phyloP scores from a whole-genome alignment of 2,113 vertebrate genomes.

The Collichthys lucidus region DNA sequence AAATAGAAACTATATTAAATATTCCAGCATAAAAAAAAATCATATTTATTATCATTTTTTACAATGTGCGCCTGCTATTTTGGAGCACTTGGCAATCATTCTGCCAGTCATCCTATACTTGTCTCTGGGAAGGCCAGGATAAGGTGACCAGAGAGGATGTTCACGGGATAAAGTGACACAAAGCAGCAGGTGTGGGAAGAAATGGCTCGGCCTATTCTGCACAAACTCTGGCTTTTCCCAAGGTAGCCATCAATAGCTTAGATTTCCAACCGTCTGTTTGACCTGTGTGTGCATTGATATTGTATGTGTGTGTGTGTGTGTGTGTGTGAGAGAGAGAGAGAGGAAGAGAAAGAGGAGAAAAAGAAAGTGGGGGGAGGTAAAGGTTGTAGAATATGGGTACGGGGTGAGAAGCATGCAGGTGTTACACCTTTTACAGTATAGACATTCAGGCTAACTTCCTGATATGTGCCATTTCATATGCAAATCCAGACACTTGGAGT shows the following conservation, averaged over 20 bases:
- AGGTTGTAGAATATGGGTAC: neutral
- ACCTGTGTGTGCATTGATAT: constrained; percentile 38
- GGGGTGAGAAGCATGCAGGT: neutral
- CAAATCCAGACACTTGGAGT: neutral
- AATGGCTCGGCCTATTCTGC: constrained; percentile 52
- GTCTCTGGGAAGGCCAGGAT: constrained; percentile 34
- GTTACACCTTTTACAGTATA: neutral
- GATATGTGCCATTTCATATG: constrained; percentile 11
- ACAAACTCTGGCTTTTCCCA: constrained; percentile 68
- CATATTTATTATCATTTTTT: neutral
- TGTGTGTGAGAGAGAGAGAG: constrained; percentile 6
- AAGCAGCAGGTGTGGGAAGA: constrained; percentile 76
- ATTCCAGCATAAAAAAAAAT: neutral
- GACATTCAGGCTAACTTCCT: neutral
- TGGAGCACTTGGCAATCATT: constrained; percentile 17
- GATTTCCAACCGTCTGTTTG: constrained; percentile 69
- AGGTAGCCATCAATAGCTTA: constrained; percentile 69
- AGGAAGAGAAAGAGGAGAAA: constrained; percentile 2
- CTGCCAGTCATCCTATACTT: constrained; percentile 35
- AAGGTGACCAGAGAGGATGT: constrained; percentile 58
- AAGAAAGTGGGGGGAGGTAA: neutral
- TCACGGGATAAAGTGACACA: constrained; percentile 68
- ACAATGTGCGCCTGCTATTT: neutral
- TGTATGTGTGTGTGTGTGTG: constrained; percentile 22
- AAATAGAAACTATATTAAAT: neutral